Evolutionary conservation across 2,888 invertebrate genomes (phyloP), one percentile per base, ranked within the genome.

Genomic region (Corythucha ciliata): DNA sequence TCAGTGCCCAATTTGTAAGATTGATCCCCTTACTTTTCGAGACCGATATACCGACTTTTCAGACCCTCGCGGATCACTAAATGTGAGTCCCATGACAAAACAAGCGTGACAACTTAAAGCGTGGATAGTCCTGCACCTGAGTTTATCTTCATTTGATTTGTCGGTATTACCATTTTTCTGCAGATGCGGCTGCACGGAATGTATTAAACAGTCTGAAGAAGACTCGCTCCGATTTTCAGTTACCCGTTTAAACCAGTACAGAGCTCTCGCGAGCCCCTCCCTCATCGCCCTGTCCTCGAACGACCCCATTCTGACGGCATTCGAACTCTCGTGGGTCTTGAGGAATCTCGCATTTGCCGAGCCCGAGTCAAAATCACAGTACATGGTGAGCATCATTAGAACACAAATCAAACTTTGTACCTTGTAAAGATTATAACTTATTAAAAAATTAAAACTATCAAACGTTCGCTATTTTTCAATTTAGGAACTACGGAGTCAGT

Each of bases 321-420:
- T 96, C 67, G 86, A 94, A 67, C 72, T 96, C 40, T 91, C 92
- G 50, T 94, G 92, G 90, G 96, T 97, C 64, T 72, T 97, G 22
- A 75, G 89, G 58, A 82, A 86, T 63, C 74, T 97, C 59, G 88
- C 90, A 3, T 82, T 86, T 63, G 81, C 93, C 47, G 97, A 92
- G 68, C 89, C 88, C 66, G 96, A 97, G 73, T 90, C 88, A 67
- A 88, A 90, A 71, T 70, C 79, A 0, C 93, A 96, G 66, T 97
- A 97, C 68, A 72, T 84, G 64, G 72, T 70, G 61, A 65, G 63
- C 37, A 14, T 29, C 29, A n/a, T n/a, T n/a, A n/a, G n/a, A n/a
- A n/a, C n/a, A n/a, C n/a, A n/a, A n/a, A n/a, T n/a, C n/a, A n/a
- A n/a, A n/a, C n/a, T n/a, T n/a, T n/a, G n/a, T n/a, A n/a, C n/a